Evolutionary conservation across 2,797 vertebrate species (phyloP), one percentile per base, ranked within the genome.

Genomic region (Tragelaphus eurycerus): DNA sequence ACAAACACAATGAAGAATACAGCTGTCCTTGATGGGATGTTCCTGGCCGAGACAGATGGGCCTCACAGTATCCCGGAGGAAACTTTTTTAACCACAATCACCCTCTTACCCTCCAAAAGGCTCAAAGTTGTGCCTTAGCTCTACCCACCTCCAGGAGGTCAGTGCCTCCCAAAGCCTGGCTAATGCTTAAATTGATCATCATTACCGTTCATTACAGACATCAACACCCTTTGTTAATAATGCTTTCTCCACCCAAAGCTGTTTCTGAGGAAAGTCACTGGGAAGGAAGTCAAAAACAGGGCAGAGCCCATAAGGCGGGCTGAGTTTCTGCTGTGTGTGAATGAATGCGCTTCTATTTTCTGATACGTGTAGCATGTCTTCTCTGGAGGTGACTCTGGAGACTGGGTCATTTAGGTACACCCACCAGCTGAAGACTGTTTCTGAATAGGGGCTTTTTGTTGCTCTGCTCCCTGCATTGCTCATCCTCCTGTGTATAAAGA

Each of bases 401-500:
- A 64, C 50, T 3, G 82, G 17, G 15, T 29, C 11, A 67, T 84
- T 71, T 52, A 46, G 10, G 62, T 43, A 34, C 0, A 0, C 76
- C 57, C 86, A 89, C 31, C 34, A 55, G 7, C 31, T 85, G 55
- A 97, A 64, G 95, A 78, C 62, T 76, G 10, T 31, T 97, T 97
- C 94, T 97, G 34, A 98, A 97, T 52, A 79, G 14, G 31, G 95
- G 59, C 25, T 88, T 92, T 98, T 90, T 97, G 92, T 98, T 67
- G 87, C 71, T 91, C 7, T 89, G 90, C 95, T 93, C 95, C 52
- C 97, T 90, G 90, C 85, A 96, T 97, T 71, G 96, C 60, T 97
- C 84, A 96, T 96, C 96, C 60, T 96, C 84, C 95, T 83, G 78
- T 92, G 52, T 97, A 97, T 97, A 97, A 98, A 98, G 92, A 97